phyloP scores from a whole-genome alignment of 2,113 vertebrate species.

The Tenebrosternarchus preto region DNA sequence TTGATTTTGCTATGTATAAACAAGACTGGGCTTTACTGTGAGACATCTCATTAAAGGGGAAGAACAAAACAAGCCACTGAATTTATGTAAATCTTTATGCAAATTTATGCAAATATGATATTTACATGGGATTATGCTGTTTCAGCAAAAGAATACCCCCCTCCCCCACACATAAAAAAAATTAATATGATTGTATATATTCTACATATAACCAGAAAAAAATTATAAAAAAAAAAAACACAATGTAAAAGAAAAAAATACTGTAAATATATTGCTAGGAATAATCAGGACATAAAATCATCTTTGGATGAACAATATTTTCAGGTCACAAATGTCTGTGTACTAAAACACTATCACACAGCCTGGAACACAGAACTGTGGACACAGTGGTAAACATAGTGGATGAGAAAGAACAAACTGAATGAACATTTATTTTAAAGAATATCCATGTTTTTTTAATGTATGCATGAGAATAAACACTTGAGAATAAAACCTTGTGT shows the following conservation, averaged over 20 bases:
- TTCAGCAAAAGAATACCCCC: neutral
- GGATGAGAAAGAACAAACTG: neutral
- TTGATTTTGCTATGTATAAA: neutral
- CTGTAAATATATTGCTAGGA: too few relatives aligned
- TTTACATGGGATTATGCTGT: neutral
- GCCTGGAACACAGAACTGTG: neutral
- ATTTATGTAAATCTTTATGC: too few relatives aligned
- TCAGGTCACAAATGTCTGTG: neutral
- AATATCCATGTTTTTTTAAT: too few relatives aligned
- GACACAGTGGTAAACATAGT: neutral
- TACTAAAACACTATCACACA: neutral
- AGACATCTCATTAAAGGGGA: neutral
- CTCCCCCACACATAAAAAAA: neutral
- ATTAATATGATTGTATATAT: neutral
- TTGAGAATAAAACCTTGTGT: neutral
- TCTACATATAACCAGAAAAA: neutral
- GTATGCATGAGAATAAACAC: too few relatives aligned
- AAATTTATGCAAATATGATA: neutral
- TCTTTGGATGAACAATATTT: neutral
- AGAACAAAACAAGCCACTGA: neutral
- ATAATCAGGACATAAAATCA: too few relatives aligned
- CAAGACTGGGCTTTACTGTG: neutral
- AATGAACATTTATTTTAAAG: neutral
- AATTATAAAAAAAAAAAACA: neutral
- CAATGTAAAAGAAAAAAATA: neutral